These are phyloP conservation scores for Acronicta leporina DNA, from an alignment of 2,888 invertebrate species.

Conservation along the genomic window DNA sequence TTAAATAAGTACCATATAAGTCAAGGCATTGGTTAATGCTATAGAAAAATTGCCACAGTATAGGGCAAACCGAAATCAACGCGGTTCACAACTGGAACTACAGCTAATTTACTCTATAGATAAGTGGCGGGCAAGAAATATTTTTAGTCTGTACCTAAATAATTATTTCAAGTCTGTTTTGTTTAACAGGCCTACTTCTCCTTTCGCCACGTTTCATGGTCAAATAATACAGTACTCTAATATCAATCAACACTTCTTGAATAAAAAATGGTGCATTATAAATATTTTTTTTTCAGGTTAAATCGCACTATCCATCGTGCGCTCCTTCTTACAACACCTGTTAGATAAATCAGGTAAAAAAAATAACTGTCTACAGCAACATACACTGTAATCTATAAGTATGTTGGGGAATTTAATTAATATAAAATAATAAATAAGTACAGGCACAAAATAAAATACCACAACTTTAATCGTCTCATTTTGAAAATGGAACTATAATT, in stretches of 20 bases:
- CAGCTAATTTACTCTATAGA: slow-evolving; percentile 11
- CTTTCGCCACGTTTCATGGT: slow-evolving; percentile 18
- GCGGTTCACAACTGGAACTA: too few relatives aligned
- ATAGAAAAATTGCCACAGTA: too few relatives aligned
- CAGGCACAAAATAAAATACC: background rate
- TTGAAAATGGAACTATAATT: slow-evolving; percentile 40
- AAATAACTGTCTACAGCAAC: slow-evolving; percentile 4
- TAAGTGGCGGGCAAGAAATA: slow-evolving; percentile 6
- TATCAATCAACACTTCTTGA: slow-evolving; percentile 10
- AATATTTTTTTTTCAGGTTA: slow-evolving; percentile 64
- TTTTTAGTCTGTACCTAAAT: slow-evolving; percentile 8
- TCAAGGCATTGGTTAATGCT: too few relatives aligned
- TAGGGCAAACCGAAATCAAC: background rate
- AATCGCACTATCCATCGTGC: slow-evolving; percentile 77
- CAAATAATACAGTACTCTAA: slow-evolving; percentile 4
- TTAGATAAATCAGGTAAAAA: slow-evolving; percentile 31
- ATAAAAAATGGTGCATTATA: background rate
- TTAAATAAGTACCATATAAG: too few relatives aligned
- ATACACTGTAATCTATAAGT: too few relatives aligned
- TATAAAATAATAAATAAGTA: too few relatives aligned
- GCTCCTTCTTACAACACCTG: slow-evolving; percentile 71
- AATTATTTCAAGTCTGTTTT: slow-evolving; percentile 7
- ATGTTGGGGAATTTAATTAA: too few relatives aligned
- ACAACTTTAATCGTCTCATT: background rate
- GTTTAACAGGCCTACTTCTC: slow-evolving; percentile 15